phyloP scores from a whole-genome alignment of 2,113 vertebrate species.

The Cettia cetti region DNA sequence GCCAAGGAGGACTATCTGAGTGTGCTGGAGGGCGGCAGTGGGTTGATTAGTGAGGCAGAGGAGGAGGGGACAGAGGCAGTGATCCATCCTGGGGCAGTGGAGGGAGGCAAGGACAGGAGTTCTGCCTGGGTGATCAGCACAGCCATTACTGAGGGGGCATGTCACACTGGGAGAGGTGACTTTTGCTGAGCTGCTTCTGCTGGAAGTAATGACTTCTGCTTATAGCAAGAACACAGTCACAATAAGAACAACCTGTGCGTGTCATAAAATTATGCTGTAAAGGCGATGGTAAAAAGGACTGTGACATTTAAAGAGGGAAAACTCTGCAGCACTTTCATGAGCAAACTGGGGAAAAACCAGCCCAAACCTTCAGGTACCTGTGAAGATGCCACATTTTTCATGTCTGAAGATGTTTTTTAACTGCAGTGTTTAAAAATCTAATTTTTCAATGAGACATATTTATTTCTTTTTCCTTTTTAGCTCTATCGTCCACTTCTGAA shows the following conservation, averaged over 20 bases:
- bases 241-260: not conserved
- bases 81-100: not conserved
- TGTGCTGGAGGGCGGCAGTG: not conserved
- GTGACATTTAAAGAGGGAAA: not conserved
- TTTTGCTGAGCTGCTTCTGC: conserved; percentile 15
- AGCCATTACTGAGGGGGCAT: not conserved
- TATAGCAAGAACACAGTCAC: not conserved
- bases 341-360: accelerated
- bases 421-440: not conserved
- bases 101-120: conserved; percentile 54
- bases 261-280: conserved; percentile 44
- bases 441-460: not conserved
- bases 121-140: conserved; percentile 36
- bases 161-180: conserved; percentile 21
- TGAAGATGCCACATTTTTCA: not conserved
- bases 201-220: conserved; percentile 39
- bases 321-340: not conserved
- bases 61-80: conserved; percentile 23
- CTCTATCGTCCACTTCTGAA: conserved; percentile 69
- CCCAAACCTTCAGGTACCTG: not conserved
- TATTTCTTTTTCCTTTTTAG: conserved; percentile 60
- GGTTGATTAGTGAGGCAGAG: not conserved
- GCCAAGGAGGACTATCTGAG: not conserved
- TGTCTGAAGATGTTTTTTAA: not conserved
- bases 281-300: not conserved